These are phyloP conservation scores for Selene dorsalis DNA, from an alignment of 2,797 vertebrate genomes.

Conservation along the genomic window DNA sequence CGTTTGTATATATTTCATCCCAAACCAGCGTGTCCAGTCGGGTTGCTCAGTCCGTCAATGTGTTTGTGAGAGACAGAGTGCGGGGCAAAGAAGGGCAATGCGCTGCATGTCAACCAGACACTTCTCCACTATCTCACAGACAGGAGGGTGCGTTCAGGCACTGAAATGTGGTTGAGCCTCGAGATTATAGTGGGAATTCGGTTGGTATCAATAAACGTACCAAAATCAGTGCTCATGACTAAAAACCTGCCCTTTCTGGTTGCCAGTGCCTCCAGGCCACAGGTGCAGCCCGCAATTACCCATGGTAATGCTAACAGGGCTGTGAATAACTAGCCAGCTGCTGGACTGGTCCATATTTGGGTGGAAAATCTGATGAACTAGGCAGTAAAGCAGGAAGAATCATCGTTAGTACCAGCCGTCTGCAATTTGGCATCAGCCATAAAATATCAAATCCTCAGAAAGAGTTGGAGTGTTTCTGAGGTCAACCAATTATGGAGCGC, in stretches of 20 bases:
- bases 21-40: no score
- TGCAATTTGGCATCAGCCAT: conserved; percentile 56
- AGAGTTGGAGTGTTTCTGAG: conserved; percentile 68
- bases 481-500: conserved; percentile 74
- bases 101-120: no score
- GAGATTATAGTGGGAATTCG: no score
- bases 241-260: conserved; percentile 30
- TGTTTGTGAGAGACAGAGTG: no score
- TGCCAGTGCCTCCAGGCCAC: conserved; percentile 34
- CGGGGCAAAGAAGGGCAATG: no score
- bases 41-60: no score
- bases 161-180: no score
- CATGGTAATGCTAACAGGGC: conserved; percentile 39
- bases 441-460: conserved; percentile 70
- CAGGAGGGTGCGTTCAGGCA: no score
- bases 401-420: conserved; percentile 52
- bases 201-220: no score
- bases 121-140: no score
- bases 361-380: conserved; percentile 59
- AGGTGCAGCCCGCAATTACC: conserved; percentile 63
- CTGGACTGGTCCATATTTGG: conserved; percentile 47
- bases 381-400: conserved; percentile 48
- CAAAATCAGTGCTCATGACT: not conserved
- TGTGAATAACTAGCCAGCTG: conserved; percentile 41
- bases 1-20: no score